Evolutionary conservation across 92 coral and sea anemone genomes (phyloP), one percentile per base, ranked within the genome.

Genomic region (Porites rus): DNA sequence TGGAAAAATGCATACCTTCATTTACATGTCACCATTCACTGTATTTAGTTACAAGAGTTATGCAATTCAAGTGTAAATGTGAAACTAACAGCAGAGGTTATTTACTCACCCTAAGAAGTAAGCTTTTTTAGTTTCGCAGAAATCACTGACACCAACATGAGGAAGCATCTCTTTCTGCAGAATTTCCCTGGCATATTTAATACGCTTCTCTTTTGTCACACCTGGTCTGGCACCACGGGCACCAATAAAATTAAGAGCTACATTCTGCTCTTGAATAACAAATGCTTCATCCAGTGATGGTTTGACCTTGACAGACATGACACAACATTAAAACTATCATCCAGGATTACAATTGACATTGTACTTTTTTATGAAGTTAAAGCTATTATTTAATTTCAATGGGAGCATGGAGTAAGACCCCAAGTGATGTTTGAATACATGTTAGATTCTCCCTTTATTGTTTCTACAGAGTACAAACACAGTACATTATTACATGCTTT

Each of bases 61-160:
- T 38, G 0, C 46, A 38, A 0, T 38, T 38, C 0, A 38, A 38
- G 46, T 38, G 46, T 38, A 38, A 38, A 38, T 38, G 5, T 38
- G 6, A 38, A 56, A 56, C 5, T 56, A 10, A 56, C 3, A 56
- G 61, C 17, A 10, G 28, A 24, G 13, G 2, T 11, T 10, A 0
- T 31, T 51, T 20, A 72, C 98, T 92, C 46, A 97, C 99, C 99
- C 99, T 20, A 97, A 85, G 68, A 97, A 97, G 89, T 97, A 97
- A 3, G 99, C 99, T 81, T 97, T 97, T 78, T 97, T 97, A 7
- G 99, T 97, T 79, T 97, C 99, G 90, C 99, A 97, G 83, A 97
- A 97, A 90, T 97, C 99, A 79, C 99, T 97, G 51, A 97, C 99
- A 66, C 99, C 99, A 86, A 95, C 99, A 90, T 97, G 99, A 22